Conservation (phyloP, 2,113 vertebrate genomes). For the Vulpes ferrilata region DNA sequence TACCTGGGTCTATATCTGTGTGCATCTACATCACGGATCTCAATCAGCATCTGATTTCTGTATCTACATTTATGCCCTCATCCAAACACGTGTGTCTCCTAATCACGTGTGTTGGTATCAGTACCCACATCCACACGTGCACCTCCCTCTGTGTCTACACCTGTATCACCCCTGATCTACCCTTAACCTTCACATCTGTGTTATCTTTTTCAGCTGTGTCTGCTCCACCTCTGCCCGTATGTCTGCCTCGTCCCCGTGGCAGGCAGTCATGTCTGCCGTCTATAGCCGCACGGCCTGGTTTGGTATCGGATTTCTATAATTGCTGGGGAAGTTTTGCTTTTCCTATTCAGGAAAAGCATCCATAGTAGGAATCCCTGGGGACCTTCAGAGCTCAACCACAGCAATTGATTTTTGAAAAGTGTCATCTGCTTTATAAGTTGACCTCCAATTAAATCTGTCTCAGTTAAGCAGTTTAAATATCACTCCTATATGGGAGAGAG, state of each 20-base stretch:
- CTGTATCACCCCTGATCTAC: not conserved
- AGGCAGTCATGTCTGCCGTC: too few species aligned
- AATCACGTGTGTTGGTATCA: rapidly evolving
- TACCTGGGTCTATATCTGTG: not conserved
- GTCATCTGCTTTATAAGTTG: constrained; percentile 84
- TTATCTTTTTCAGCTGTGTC: not conserved
- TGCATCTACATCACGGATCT: not conserved
- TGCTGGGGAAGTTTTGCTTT: constrained; percentile 69
- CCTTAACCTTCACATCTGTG: not conserved
- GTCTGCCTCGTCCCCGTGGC: rapidly evolving
- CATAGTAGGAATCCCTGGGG: constrained; percentile 74
- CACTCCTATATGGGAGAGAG: constrained; percentile 68
- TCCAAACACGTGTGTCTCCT: rapidly evolving
- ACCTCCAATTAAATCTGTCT: constrained; percentile 79
- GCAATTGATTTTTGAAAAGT: constrained; percentile 84
- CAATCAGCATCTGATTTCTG: rapidly evolving
- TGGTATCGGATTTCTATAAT: constrained; percentile 68
- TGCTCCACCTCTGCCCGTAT: not conserved
- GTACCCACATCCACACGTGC: rapidly evolving
- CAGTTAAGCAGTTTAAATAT: constrained; percentile 83
- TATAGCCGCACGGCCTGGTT: constrained; percentile 7
- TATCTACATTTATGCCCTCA: rapidly evolving
- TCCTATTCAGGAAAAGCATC: constrained; percentile 69
- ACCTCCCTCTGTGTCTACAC: not conserved
- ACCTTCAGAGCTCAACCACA: constrained; percentile 78